phyloP scores from a whole-genome alignment of 1,140 invertebrate species.

The Heterodera schachtii region DNA sequence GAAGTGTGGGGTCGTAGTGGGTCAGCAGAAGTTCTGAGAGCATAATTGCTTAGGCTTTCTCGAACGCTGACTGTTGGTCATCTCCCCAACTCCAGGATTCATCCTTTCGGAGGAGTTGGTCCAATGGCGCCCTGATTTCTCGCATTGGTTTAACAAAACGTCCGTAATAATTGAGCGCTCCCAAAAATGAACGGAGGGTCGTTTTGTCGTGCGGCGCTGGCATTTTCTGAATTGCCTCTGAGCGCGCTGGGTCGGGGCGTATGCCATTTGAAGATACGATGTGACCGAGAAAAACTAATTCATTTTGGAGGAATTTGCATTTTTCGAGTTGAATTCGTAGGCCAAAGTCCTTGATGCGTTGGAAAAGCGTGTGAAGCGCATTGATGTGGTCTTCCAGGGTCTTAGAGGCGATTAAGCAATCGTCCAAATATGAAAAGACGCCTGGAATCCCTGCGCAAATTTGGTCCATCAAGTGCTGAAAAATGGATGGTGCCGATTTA shows the following conservation, averaged over 20 bases:
- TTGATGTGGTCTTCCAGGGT: too few relatives aligned
- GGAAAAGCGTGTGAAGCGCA: too few relatives aligned
- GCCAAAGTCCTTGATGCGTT: too few relatives aligned
- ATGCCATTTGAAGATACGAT: slow-evolving; percentile 42
- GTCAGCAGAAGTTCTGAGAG: slow-evolving; percentile 39
- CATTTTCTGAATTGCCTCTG: slow-evolving; percentile 46
- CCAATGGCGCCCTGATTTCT: slow-evolving; percentile 41
- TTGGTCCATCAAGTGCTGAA: too few relatives aligned
- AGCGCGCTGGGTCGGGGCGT: slow-evolving; percentile 44
- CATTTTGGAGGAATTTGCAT: neutral
- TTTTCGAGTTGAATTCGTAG: too few relatives aligned
- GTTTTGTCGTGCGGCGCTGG: slow-evolving; percentile 26
- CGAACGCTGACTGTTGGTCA: slow-evolving; percentile 33
- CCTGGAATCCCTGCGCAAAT: too few relatives aligned
- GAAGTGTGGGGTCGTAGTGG: slow-evolving; percentile 50
- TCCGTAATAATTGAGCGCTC: slow-evolving; percentile 51
- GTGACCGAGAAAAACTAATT: slow-evolving; percentile 44
- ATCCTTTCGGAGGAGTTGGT: slow-evolving; percentile 50
- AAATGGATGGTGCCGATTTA: too few relatives aligned
- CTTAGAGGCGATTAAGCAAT: too few relatives aligned
- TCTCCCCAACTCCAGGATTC: slow-evolving; percentile 50
- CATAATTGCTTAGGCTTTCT: slow-evolving; percentile 47
- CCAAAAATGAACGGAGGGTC: slow-evolving; percentile 47
- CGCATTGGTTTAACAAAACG: slow-evolving; percentile 46
- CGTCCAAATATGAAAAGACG: too few relatives aligned